A percentile compares a stretch with the other conserved stretches of the same genome.
phyloP scores from a whole-genome alignment of 2,888 invertebrate species.

The Brachypalpus laphriformis region DNA sequence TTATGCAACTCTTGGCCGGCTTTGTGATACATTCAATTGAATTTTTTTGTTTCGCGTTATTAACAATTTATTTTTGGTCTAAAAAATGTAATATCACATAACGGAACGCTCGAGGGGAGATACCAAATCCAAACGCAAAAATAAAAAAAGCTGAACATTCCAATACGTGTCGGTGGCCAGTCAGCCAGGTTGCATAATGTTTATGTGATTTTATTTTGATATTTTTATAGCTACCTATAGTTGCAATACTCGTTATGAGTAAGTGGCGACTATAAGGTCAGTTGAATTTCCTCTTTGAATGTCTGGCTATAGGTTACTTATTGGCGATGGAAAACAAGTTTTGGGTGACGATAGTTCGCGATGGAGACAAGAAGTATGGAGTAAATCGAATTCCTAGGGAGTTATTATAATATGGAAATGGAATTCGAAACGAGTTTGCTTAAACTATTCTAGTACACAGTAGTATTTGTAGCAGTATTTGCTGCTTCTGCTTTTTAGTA shows the following conservation, averaged over 20 bases:
- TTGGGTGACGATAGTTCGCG: background rate
- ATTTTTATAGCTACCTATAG: constrained; percentile 1
- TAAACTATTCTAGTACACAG: background rate
- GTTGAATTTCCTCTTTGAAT: constrained; percentile 56
- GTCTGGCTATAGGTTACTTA: background rate
- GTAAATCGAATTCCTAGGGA: background rate
- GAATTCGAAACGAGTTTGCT: background rate
- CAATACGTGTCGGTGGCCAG: background rate
- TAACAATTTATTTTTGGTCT: background rate
- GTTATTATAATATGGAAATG: background rate
- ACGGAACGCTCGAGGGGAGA: background rate
- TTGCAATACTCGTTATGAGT: constrained; percentile 36
- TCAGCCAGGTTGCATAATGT: constrained; percentile 35
- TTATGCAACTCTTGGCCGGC: constrained; percentile 5
- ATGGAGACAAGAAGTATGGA: background rate
- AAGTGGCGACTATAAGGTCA: constrained; percentile 58
- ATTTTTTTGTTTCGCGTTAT: background rate
- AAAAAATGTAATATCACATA: constrained; percentile 27
- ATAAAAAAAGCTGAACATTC: constrained; percentile 20
- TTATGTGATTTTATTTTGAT: constrained; percentile 13
- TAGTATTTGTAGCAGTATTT: too few species aligned
- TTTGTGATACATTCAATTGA: background rate
- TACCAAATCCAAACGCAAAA: background rate
- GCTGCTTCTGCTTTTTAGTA: too few species aligned
- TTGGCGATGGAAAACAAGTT: constrained; percentile 23